Base-by-base conservation (phyloP, 2,888 invertebrate genomes). In the Lysandra bellargus region DNA sequence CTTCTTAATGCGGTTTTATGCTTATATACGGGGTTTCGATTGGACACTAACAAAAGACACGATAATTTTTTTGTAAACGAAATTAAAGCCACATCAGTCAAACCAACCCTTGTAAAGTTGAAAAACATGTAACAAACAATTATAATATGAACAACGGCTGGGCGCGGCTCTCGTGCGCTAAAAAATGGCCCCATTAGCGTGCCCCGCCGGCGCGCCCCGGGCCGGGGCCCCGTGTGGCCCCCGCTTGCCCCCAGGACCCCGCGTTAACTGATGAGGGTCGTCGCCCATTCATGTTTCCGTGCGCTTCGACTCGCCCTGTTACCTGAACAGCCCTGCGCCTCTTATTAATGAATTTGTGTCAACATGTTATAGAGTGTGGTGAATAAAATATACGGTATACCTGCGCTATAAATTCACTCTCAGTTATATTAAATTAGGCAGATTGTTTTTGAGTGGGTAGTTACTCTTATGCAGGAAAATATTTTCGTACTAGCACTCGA, bases 141-240 rank as follows among this genome's bases (percentile, higher is more conserved):
- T 69, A 69, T 30, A 64, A 1, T n/a, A 23, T 69, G 7, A 12
- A 30, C 69, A 37, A 49, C 75, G 23, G 75, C 75, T 75, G 75
- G 75, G 75, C 30, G 75, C 75, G 75, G 75, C 75, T 49, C 75
- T 75, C 74, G 49, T 49, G 74, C 74, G 49, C 74, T 75, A 75
- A 75, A 75, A 74, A 75, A 75, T 75, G 23, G 49, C 75, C 75
- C 75, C 75, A 75, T 75, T 75, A 75, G 49, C 23, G 40, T 23
- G 44, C 44, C 73, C 44, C 64, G 23, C 75, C 33, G 69, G 69
- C 69, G 69, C 69, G 69, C 69, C 69, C 64, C 33, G 33, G 69
- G 33, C 69, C 23, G 61, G 6, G 61, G 30, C 64, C 69, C 69
- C 57, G 17, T 14, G 14, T 57, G 33, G 33, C 64, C 64, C 64